Evolutionary conservation across 2,113 vertebrate species (phyloP), one percentile per base, ranked within the genome.

Genomic region (Oreochromis niloticus): DNA sequence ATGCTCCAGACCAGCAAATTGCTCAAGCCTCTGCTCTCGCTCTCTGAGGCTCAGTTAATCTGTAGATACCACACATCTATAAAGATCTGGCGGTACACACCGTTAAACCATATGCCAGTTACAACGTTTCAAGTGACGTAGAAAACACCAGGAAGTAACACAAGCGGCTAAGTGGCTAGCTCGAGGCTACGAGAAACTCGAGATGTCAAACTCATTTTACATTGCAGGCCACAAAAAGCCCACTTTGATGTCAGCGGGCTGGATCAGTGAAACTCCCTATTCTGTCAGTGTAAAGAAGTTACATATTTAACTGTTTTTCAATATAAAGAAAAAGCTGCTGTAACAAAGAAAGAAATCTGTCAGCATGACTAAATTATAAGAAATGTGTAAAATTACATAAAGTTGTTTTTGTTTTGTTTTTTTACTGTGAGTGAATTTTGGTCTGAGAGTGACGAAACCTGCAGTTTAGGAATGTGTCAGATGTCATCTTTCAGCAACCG

Each of bases 101-200:
- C 1, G 6, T 32, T 32, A 2, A 32, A 32, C 32, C 57, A 32
- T 7, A 55, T n/a, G 54, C 22, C 27, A 61, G 12, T 7, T 17
- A 3, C 2, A 7, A 43, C 75, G 84, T 82, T 10, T 4, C 57
- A 43, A 73, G 13, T 81, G 86, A 90, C 86, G 82, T 73, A 12
- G 2, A 3, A 8, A 3, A 79, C 1, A 85, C 24, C 84, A 50
- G 92, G 93, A 91, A 92, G 87, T 87, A 9, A 4, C 6, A 14
- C 12, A 10, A 10, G 46, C 4, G 39, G 63, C 36, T 56, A 71
- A 34, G 9, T 7, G 10, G 63, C 9, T 85, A 81, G 54, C 81
- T 63, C 19, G 4, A n/a, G 3, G 68, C 80, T 34, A 24, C 24
- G 24, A 24, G 24, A 19, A 61, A 17, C 27, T 22, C 10, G 6